These are phyloP conservation scores for Polypedilum pembai DNA, from an alignment of 1,140 invertebrate genomes.

Conservation along the genomic window DNA sequence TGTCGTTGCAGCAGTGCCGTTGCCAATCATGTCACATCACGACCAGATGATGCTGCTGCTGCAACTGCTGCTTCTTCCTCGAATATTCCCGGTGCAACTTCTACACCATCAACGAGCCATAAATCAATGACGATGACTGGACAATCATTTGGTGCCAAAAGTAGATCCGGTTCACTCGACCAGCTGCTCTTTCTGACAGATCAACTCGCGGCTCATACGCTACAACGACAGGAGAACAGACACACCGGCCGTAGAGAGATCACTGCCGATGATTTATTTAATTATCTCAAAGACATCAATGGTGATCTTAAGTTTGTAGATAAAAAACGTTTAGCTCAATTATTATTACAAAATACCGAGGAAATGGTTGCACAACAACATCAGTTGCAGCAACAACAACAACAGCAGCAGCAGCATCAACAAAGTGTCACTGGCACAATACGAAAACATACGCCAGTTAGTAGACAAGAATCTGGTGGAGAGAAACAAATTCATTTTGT, in stretches of 20 bases:
- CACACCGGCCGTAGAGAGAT: conserved; percentile 21
- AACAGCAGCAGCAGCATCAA: conserved; percentile 30
- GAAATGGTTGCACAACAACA: conserved; percentile 33
- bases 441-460: not conserved
- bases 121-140: conserved; percentile 10
- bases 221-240: not conserved
- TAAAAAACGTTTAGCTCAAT: conserved; percentile 22
- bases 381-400: too few species aligned
- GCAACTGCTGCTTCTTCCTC: not conserved
- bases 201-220: not conserved
- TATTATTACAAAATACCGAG: conserved; percentile 22
- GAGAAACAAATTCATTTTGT: conserved; percentile 32
- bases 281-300: conserved; percentile 26
- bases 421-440: conserved; percentile 29
- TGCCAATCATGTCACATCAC: not conserved
- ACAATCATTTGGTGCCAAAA: conserved; percentile 26
- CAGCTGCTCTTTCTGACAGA: not conserved
- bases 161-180: conserved; percentile 11
- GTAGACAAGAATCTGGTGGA: conserved; percentile 34
- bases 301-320: conserved; percentile 19
- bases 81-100: not conserved
- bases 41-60: not conserved
- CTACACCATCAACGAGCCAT: not conserved
- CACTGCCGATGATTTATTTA: conserved; percentile 18
- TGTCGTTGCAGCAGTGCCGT: conserved; percentile 15